Conservation (phyloP, 2,888 invertebrate species). For the Zaprionus obscuricornis region DNA sequence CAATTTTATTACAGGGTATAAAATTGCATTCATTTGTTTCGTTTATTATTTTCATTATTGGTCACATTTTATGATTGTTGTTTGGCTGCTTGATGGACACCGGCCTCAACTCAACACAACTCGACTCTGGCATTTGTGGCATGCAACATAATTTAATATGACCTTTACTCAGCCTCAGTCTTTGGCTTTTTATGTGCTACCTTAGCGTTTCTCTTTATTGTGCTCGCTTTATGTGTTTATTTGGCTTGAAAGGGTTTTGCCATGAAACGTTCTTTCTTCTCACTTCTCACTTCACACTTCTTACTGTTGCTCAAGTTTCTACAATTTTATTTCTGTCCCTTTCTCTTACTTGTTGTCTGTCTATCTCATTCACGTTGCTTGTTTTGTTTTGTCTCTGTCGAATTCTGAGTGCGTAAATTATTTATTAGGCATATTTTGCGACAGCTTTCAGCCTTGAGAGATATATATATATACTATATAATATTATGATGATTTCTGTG, state of each 20-base stretch:
- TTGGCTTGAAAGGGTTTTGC: constrained; percentile 60
- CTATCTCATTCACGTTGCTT: not conserved
- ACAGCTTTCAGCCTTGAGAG: constrained; percentile 62
- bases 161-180: constrained; percentile 17
- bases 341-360: no score
- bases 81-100: constrained; percentile 1
- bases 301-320: no score
- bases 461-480: no score
- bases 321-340: no score
- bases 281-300: not conserved
- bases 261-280: not conserved
- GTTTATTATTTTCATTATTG: constrained; percentile 70
- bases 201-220: constrained; percentile 55
- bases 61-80: constrained; percentile 68
- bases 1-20: constrained; percentile 40
- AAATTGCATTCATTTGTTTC: constrained; percentile 42
- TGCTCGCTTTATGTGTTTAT: constrained; percentile 68
- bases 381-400: constrained; percentile 21
- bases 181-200: constrained; percentile 48
- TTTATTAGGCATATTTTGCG: constrained; percentile 73
- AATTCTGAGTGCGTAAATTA: constrained; percentile 69
- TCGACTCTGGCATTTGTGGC: constrained; percentile 59
- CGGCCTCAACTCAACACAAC: no score
- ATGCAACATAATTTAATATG: constrained; percentile 69
- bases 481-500: constrained; percentile 59